Evolutionary conservation across 2,888 invertebrate species (phyloP).

Genomic region (Trachelus troglodyta): DNA sequence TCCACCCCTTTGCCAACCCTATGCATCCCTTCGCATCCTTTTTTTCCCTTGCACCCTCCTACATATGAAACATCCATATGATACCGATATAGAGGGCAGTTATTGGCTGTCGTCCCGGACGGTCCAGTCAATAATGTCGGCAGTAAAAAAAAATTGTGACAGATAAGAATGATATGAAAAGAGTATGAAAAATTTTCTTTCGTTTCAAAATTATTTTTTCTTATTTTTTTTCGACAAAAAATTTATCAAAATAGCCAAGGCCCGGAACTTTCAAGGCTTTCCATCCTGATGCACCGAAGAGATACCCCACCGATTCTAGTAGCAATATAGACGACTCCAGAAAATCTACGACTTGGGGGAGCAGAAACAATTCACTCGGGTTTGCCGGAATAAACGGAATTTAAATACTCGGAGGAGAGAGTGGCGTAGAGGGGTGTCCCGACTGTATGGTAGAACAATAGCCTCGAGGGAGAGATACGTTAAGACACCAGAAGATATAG

Average conservation of each 20-base stretch:
- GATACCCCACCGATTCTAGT: too few relatives aligned
- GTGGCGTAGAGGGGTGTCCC: slow-evolving; percentile 11
- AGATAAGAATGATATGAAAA: slow-evolving; percentile 29
- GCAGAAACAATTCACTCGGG: too few relatives aligned
- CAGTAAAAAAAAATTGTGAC: too few relatives aligned
- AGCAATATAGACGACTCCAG: too few relatives aligned
- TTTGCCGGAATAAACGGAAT: slow-evolving; percentile 39
- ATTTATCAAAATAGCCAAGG: too few relatives aligned
- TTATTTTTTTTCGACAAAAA: too few relatives aligned
- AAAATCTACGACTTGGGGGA: too few relatives aligned
- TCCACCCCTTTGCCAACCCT: slow-evolving; percentile 50
- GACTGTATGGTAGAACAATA: slow-evolving; percentile 39
- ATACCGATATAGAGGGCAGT: slow-evolving; percentile 24
- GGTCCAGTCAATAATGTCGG: too few relatives aligned
- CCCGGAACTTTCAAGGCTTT: too few relatives aligned
- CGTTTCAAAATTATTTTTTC: too few relatives aligned
- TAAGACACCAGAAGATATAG: slow-evolving; percentile 9
- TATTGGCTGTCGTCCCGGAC: slow-evolving; percentile 40
- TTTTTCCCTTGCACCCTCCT: slow-evolving; percentile 21
- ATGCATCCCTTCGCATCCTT: slow-evolving; percentile 5
- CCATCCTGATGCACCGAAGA: too few relatives aligned
- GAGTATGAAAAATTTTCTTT: not conserved
- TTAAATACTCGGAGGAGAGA: slow-evolving; percentile 43
- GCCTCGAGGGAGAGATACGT: slow-evolving; percentile 51
- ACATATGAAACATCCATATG: slow-evolving; percentile 36